These are phyloP conservation scores for Aphis gossypii DNA, from an alignment of 1,140 invertebrate genomes.

Conservation along the genomic window DNA sequence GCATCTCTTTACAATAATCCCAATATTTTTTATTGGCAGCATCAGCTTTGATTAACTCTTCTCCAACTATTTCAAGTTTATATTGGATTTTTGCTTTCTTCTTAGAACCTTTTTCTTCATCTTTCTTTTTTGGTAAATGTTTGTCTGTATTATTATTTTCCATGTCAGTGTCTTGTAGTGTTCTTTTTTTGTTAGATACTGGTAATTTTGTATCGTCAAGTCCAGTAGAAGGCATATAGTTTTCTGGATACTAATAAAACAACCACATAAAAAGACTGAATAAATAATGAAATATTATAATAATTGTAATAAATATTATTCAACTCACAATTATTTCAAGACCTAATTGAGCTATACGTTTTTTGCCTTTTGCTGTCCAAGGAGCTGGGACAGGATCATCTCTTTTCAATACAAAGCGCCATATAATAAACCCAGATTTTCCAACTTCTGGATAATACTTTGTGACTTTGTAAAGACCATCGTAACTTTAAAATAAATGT, in stretches of 20 bases:
- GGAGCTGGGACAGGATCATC: slow-evolving; percentile 83
- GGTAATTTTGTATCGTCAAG: slow-evolving; percentile 59
- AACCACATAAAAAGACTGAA: not conserved
- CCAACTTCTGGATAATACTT: slow-evolving; percentile 85
- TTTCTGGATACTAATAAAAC: slow-evolving; percentile 71
- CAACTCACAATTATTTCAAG: slow-evolving; percentile 64
- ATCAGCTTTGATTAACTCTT: slow-evolving; percentile 70
- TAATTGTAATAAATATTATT: too few species aligned
- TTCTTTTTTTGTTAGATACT: slow-evolving; percentile 6
- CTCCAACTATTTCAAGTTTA: slow-evolving; percentile 66
- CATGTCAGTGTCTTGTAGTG: not conserved
- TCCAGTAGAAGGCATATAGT: slow-evolving; percentile 71
- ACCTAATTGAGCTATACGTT: slow-evolving; percentile 64
- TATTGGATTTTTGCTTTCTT: slow-evolving; percentile 67
- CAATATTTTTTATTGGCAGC: slow-evolving; percentile 73
- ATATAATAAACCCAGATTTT: slow-evolving; percentile 80
- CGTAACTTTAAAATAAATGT: slow-evolving; percentile 68
- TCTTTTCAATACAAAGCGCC: slow-evolving; percentile 79
- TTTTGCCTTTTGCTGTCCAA: slow-evolving; percentile 78
- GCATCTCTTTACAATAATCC: slow-evolving; percentile 68
- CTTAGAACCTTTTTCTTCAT: not conserved
- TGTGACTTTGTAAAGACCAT: slow-evolving; percentile 82
- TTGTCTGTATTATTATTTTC: not conserved
- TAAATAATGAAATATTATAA: not conserved
- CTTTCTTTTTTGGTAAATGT: not conserved